Evolutionary conservation across 2,888 invertebrate genomes (phyloP), one percentile per base, ranked within the genome.

Genomic region (Polymixis flavicincta): DNA sequence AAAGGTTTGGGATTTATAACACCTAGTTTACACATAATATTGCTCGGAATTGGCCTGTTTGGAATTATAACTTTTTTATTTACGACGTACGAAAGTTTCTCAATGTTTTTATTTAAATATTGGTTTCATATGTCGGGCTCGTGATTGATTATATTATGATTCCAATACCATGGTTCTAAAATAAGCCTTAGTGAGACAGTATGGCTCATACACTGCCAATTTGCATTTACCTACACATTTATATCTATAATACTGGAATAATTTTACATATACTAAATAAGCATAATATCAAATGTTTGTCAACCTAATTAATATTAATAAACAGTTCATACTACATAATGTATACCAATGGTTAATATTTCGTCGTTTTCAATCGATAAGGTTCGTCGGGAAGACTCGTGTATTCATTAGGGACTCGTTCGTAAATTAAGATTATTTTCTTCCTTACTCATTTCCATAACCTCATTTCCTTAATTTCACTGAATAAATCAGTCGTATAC

Each of bases 361-460:
- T 83, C 67, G 69, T 82, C 76, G 66, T 86, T 86, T 80, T 75
- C 70, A 81, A 81, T 83, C 65, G 61, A 72, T 85, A 81, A 77
- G 55, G 61, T 75, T 70, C 32, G 45, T 64, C 64, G 13, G 52
- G 19, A 32, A 42, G 37, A 71, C 68, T 17, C 68, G 66, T 65
- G 83, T 77, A 74, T 80, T 78, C 69, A 72, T 59, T 69, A 52
- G 65, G 54, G 54, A 32, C 14, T 61, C 11, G 2, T 61, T 77
- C 42, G 14, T 48, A 63, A 63, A 61, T 68, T 55, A 76, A 52
- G 50, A 28, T 50, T 1, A 7, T 25, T 45, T 50, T n/a, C 37
- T 76, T 50, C 3, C 28, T 17, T 11, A 14, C 42, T 65, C 59
- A 75, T 59, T 54, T 61, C 8, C 22, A 17, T 3, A 8, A 28